phyloP scores from a whole-genome alignment of 2,113 vertebrate species.

The Desmodus rotundus region DNA sequence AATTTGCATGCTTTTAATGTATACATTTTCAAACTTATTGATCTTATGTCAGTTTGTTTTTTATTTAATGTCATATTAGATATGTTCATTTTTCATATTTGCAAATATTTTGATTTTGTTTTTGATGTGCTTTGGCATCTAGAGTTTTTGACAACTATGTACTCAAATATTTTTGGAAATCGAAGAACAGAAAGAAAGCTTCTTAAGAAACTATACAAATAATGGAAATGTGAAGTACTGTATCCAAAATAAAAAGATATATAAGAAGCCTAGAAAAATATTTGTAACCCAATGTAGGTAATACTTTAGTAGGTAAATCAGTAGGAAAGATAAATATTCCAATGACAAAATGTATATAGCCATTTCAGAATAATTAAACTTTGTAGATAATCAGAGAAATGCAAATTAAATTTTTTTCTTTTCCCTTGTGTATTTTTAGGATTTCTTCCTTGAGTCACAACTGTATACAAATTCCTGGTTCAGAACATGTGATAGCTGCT shows the following conservation, averaged over 20 bases:
- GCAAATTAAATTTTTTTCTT: slow-evolving; percentile 12
- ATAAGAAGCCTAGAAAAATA: background rate
- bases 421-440: background rate
- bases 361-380: slow-evolving; percentile 17
- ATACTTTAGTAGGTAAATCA: background rate
- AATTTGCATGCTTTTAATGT: background rate
- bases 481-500: background rate
- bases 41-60: background rate
- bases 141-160: background rate
- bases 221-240: background rate
- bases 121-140: slow-evolving; percentile 39
- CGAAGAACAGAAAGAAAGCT: slow-evolving; percentile 32
- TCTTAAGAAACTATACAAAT: slow-evolving; percentile 14
- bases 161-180: slow-evolving; percentile 17
- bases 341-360: slow-evolving; percentile 1
- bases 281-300: background rate
- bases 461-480: background rate
- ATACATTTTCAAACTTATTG: background rate
- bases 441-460: background rate
- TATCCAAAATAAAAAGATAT: slow-evolving; percentile 31
- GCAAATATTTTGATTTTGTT: background rate
- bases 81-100: slow-evolving; percentile 5
- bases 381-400: slow-evolving; percentile 40
- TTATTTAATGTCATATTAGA: background rate
- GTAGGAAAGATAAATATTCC: background rate